Conservation (phyloP, 2,797 vertebrate genomes). For the Peromyscus attwateri region DNA sequence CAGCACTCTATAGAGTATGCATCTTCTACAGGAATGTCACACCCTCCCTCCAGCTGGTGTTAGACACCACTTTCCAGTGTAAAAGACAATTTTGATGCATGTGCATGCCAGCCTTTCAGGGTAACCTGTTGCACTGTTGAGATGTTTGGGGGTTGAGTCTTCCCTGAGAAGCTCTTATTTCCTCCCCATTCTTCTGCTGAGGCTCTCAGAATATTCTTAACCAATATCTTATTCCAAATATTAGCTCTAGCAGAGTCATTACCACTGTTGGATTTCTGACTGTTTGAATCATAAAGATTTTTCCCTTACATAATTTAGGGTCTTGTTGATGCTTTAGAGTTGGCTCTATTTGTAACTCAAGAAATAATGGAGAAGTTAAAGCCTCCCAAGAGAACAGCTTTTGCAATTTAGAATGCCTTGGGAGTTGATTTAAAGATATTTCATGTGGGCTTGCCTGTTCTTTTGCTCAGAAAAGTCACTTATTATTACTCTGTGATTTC, state of each 20-base stretch:
- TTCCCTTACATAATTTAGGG: slow-evolving; percentile 66
- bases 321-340: slow-evolving; percentile 51
- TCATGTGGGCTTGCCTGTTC: slow-evolving; percentile 63
- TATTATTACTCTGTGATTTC: slow-evolving; percentile 58
- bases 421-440: slow-evolving; percentile 74
- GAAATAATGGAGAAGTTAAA: slow-evolving; percentile 72
- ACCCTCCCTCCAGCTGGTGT: too few relatives aligned
- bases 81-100: not conserved
- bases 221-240: slow-evolving; percentile 53
- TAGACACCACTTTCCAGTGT: not conserved
- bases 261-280: slow-evolving; percentile 10
- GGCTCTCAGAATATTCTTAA: not conserved
- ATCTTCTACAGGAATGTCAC: not conserved
- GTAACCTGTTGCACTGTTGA: not conserved
- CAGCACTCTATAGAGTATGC: not conserved
- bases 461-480: slow-evolving; percentile 60
- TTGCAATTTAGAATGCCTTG: slow-evolving; percentile 73
- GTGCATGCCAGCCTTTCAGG: not conserved
- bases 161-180: not conserved
- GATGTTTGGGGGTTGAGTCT: not conserved
- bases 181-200: not conserved
- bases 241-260: slow-evolving; percentile 61
- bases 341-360: slow-evolving; percentile 72
- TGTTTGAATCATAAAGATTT: slow-evolving; percentile 66
- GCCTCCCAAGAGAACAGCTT: slow-evolving; percentile 63